phyloP scores from a whole-genome alignment of 2,888 invertebrate genomes.

The Tyria jacobaeae region DNA sequence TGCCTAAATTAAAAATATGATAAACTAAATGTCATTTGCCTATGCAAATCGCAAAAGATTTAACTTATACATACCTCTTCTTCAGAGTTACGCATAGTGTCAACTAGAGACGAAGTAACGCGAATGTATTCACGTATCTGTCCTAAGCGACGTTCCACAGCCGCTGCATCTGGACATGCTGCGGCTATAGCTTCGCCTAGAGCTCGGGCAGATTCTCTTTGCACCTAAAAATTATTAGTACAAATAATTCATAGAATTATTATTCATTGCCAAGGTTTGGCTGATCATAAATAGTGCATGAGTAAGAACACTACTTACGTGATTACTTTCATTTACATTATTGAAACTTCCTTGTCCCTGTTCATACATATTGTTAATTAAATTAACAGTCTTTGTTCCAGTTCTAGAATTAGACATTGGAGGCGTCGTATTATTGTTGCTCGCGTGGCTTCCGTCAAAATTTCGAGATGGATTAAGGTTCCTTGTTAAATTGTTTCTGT shows the following conservation, averaged over 20 bases:
- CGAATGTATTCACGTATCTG: constrained; percentile 91
- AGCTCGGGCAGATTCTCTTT: constrained; percentile 78
- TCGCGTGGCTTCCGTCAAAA: constrained; percentile 72
- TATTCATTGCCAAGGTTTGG: background rate
- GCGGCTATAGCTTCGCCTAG: constrained; percentile 81
- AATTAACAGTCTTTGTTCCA: constrained; percentile 77
- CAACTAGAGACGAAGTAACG: constrained; percentile 90
- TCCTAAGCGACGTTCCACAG: constrained; percentile 89
- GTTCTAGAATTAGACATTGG: constrained; percentile 68
- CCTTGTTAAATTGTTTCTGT: constrained; percentile 79
- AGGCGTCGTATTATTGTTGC: constrained; percentile 74
- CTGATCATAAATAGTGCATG: background rate
- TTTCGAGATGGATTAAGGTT: constrained; percentile 79
- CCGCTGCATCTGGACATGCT: constrained; percentile 88
- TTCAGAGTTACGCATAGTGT: constrained; percentile 89
- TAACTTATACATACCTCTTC: constrained; percentile 85
- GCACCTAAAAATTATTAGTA: constrained; percentile 56
- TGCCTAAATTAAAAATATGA: constrained; percentile 77
- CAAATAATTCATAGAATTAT: background rate
- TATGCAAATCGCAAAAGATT: constrained; percentile 18
- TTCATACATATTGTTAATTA: constrained; percentile 84
- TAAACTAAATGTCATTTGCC: constrained; percentile 34
- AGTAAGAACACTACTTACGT: constrained; percentile 61
- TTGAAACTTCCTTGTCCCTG: constrained; percentile 77
- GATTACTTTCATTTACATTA: constrained; percentile 78